Evolutionary conservation across 2,888 invertebrate species (phyloP).

Genomic region (Tenthredo distinguenda): DNA sequence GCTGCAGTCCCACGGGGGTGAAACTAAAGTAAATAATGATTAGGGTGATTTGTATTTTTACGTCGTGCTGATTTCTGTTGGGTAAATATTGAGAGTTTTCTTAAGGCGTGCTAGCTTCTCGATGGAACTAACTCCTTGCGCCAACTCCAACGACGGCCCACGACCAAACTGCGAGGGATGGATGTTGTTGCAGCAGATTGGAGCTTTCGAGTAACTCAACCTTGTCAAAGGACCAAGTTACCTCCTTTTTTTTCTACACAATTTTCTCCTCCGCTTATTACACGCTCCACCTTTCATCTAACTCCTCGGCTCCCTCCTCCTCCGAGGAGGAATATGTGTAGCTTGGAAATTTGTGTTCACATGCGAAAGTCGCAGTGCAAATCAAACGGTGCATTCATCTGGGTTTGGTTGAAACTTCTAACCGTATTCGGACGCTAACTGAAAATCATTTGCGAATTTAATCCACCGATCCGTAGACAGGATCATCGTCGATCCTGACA

Average conservation of each 20-base stretch:
- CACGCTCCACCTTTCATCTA: neutral
- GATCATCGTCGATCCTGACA: neutral
- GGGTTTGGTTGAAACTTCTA: too few species aligned
- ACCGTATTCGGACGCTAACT: neutral
- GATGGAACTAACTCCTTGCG: conserved; percentile 20
- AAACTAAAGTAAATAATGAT: conserved; percentile 75
- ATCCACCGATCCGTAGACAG: neutral
- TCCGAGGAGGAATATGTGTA: neutral
- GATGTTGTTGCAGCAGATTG: conserved; percentile 55
- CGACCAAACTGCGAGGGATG: conserved; percentile 7
- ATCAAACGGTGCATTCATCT: neutral
- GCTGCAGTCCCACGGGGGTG: conserved; percentile 47
- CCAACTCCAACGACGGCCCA: conserved; percentile 23
- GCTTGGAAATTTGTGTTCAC: neutral
- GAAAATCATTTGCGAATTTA: neutral
- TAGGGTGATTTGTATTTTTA: conserved; percentile 76
- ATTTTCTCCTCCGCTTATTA: conserved; percentile 16
- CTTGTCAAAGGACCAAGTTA: neutral
- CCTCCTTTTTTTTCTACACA: neutral
- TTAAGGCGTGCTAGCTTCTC: conserved; percentile 62
- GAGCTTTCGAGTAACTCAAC: conserved; percentile 45
- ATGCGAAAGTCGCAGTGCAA: neutral
- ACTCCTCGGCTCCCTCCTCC: neutral
- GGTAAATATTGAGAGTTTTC: conserved; percentile 76
- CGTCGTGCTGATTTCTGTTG: conserved; percentile 74